Conservation (phyloP, 2,888 invertebrate species). For the Cerastis leucographa region DNA sequence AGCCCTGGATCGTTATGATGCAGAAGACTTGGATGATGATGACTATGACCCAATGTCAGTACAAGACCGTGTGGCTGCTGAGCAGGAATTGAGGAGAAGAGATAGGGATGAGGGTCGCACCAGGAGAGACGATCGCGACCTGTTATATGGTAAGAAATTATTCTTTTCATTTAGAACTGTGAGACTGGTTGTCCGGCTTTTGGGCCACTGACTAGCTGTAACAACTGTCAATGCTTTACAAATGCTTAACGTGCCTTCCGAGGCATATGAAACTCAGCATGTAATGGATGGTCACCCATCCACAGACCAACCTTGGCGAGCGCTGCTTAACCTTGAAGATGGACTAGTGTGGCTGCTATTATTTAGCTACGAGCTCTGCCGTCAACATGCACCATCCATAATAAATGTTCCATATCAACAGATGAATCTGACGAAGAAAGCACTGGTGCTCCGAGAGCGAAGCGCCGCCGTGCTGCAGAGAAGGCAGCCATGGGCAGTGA, state of each 20-base stretch:
- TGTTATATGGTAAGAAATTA: conserved; percentile 94
- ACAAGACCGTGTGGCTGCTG: conserved; percentile 97
- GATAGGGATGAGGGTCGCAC: conserved; percentile 95
- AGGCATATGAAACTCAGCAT: not conserved
- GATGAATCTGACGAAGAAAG: conserved; percentile 96
- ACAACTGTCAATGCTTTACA: not conserved
- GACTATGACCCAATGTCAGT: conserved; percentile 97
- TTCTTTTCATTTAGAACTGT: not conserved
- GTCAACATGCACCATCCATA: not conserved
- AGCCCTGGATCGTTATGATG: conserved; percentile 98
- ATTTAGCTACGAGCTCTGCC: not conserved
- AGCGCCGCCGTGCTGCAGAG: conserved; percentile 95
- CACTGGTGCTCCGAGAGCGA: conserved; percentile 92
- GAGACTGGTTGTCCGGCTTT: not conserved
- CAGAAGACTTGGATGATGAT: conserved; percentile 94
- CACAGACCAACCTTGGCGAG: not conserved
- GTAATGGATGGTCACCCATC: not conserved
- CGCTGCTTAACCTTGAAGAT: not conserved
- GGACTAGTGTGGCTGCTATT: not conserved
- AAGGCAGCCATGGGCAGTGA: conserved; percentile 95
- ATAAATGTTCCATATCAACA: conserved; percentile 67
- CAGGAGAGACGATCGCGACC: conserved; percentile 94
- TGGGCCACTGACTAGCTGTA: not conserved
- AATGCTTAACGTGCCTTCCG: not conserved
- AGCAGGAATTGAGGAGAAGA: conserved; percentile 95